Conservation (phyloP, 2,888 invertebrate genomes). For the Zygogramma bicolorata region DNA sequence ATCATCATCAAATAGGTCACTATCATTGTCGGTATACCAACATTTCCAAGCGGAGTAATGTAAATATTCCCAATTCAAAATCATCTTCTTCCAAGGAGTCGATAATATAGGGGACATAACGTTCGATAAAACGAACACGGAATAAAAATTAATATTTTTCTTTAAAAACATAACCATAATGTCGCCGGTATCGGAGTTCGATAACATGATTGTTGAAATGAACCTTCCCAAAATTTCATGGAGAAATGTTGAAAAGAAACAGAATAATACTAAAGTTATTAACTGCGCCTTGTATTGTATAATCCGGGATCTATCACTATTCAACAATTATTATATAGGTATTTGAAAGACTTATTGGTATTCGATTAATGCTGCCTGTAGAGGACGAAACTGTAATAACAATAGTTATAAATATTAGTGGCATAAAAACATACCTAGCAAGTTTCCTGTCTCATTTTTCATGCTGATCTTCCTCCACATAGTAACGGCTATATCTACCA, state of each 20-base stretch:
- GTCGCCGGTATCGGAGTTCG: too few relatives aligned
- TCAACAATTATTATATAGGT: neutral
- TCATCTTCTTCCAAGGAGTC: constrained; percentile 20
- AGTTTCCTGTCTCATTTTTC: too few relatives aligned
- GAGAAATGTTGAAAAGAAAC: neutral
- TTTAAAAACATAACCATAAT: neutral
- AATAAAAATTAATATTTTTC: neutral
- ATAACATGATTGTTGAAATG: too few relatives aligned
- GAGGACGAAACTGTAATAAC: too few relatives aligned
- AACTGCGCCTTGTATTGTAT: constrained; percentile 6
- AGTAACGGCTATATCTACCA: too few relatives aligned
- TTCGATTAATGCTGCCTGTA: too few relatives aligned
- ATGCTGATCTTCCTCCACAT: too few relatives aligned
- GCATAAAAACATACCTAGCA: too few relatives aligned
- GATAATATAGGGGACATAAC: constrained; percentile 14
- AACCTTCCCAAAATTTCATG: neutral
- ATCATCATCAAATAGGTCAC: too few relatives aligned
- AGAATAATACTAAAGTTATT: neutral
- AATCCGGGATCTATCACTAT: constrained; percentile 2
- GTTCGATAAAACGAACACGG: constrained; percentile 15
- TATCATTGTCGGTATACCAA: constrained; percentile 26
- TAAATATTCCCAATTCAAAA: constrained; percentile 18
- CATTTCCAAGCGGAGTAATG: constrained; percentile 19
- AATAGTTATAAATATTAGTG: too few relatives aligned
- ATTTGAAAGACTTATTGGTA: neutral